phyloP scores from a whole-genome alignment of 1,140 invertebrate genomes.

The Sarcophaga peregrina region DNA sequence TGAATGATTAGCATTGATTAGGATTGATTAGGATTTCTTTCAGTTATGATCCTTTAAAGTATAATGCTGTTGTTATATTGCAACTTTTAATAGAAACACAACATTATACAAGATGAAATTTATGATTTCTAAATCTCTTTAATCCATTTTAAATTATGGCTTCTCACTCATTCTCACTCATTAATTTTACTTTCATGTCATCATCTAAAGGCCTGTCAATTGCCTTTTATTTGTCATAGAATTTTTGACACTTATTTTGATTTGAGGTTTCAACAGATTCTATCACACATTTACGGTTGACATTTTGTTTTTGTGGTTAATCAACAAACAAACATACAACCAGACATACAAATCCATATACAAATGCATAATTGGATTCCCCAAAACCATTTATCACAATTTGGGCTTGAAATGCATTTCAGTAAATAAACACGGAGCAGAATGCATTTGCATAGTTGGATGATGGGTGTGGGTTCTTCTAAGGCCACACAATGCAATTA shows the following conservation, averaged over 20 bases:
- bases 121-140: no score
- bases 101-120: no score
- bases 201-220: no score
- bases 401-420: background rate
- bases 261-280: constrained; percentile 6
- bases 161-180: no score
- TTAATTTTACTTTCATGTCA: no score
- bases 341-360: background rate
- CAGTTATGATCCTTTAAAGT: no score
- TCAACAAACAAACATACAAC: background rate
- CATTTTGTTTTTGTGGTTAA: constrained; percentile 24
- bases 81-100: no score
- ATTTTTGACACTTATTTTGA: constrained; percentile 7
- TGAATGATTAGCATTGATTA: no score
- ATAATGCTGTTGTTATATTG: no score
- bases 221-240: background rate
- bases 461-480: background rate
- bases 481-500: background rate
- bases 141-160: no score
- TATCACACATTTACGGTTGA: background rate
- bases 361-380: background rate
- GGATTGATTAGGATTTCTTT: no score
- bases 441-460: background rate
- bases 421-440: background rate
- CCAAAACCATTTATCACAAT: background rate